These are phyloP conservation scores for Mormyrops boulengeri DNA, from an alignment of 2,797 vertebrate genomes.

Conservation along the genomic window DNA sequence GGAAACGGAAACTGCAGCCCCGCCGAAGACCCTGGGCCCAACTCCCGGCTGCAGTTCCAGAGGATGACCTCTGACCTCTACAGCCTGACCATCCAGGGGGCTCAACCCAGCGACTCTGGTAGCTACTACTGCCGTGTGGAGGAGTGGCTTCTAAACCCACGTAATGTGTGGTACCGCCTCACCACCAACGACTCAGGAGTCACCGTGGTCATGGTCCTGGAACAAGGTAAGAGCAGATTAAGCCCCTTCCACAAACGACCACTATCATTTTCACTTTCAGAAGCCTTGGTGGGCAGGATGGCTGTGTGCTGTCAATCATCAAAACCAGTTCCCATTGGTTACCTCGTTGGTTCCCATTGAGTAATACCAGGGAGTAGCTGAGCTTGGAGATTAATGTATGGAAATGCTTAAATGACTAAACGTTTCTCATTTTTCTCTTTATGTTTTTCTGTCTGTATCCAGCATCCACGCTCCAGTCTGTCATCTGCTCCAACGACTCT, in stretches of 20 bases:
- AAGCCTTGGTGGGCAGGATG: not conserved
- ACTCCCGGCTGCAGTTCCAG: slow-evolving; percentile 82
- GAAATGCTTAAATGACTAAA: not conserved
- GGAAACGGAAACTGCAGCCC: slow-evolving; percentile 73
- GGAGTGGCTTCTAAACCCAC: slow-evolving; percentile 88
- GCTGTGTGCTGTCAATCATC: not conserved
- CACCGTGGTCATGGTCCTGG: slow-evolving; percentile 72
- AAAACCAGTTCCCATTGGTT: not conserved
- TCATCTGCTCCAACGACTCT: slow-evolving; percentile 88
- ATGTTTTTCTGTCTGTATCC: slow-evolving; percentile 30
- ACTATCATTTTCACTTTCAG: not conserved
- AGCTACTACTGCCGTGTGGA: slow-evolving; percentile 88
- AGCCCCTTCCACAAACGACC: not conserved
- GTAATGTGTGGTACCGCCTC: slow-evolving; percentile 83
- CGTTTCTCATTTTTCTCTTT: not conserved
- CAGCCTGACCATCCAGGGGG: slow-evolving; percentile 79
- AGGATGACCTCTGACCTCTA: slow-evolving; percentile 76
- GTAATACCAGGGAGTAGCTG: not conserved
- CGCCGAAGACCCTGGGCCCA: slow-evolving; percentile 53
- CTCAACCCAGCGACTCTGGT: slow-evolving; percentile 65
- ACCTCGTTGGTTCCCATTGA: not conserved
- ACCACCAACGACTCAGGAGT: slow-evolving; percentile 80
- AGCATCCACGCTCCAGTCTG: slow-evolving; percentile 82
- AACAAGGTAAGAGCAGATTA: slow-evolving; percentile 67
- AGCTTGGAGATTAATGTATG: not conserved